A percentile compares a stretch with the other conserved stretches of the same genome.
Conservation (phyloP, 2,888 invertebrate genomes). For the Caenorhabditis panamensis region DNA sequence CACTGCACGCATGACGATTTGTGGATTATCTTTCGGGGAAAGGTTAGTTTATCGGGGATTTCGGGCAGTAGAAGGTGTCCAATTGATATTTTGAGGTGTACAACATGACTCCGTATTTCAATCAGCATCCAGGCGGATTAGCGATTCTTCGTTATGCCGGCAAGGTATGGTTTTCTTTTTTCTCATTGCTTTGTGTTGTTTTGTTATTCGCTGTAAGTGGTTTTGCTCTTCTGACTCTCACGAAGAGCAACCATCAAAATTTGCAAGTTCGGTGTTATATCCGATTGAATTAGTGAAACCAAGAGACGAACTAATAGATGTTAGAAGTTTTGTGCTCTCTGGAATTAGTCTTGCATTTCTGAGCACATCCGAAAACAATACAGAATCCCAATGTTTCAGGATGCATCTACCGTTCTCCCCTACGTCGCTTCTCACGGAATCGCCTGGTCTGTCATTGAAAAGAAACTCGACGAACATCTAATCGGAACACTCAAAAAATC, state of each 20-base stretch:
- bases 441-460: constrained; percentile 66
- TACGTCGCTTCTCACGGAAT: constrained; percentile 65
- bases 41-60: constrained; percentile 53
- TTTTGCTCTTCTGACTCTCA: no score
- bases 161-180: no score
- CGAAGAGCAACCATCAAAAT: no score
- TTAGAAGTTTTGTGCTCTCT: no score
- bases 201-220: no score
- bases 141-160: constrained; percentile 73
- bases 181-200: no score
- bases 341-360: no score
- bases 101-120: constrained; percentile 70
- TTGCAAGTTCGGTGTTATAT: no score
- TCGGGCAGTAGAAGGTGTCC: not conserved
- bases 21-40: constrained; percentile 64
- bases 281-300: no score
- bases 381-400: constrained; percentile 63
- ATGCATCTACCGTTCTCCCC: constrained; percentile 61
- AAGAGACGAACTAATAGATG: no score
- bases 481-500: constrained; percentile 60
- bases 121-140: constrained; percentile 67
- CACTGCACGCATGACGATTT: constrained; percentile 69
- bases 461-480: constrained; percentile 63
- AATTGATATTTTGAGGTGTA: constrained; percentile 60
- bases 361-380: no score